A percentile compares a stretch with the other conserved stretches of the same genome.
Conservation (phyloP, 1,140 invertebrate genomes). For the Saccostrea echinata region DNA sequence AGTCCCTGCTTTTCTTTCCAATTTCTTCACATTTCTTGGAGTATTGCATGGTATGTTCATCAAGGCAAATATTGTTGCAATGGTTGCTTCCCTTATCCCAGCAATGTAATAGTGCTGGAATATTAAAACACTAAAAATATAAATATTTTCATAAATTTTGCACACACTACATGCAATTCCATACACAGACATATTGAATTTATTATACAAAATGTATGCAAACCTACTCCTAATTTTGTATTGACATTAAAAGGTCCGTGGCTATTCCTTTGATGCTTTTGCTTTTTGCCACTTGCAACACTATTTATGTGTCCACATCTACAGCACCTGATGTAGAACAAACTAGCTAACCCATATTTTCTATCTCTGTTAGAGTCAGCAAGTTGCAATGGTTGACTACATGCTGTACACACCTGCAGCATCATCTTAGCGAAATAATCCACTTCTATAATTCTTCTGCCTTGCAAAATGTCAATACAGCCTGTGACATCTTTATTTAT, state of each 20-base stretch:
- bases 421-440: neutral
- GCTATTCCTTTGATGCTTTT: neutral
- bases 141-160: no score
- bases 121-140: no score
- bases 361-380: neutral
- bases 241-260: neutral
- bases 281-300: slow-evolving; percentile 12
- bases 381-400: neutral
- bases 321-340: slow-evolving; percentile 4
- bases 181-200: neutral
- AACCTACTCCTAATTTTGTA: slow-evolving; percentile 29
- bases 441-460: neutral
- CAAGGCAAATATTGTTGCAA: no score
- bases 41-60: no score
- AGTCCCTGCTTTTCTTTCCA: no score
- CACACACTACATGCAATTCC: no score
- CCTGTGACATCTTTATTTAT: neutral
- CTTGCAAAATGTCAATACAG: neutral
- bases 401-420: neutral
- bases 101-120: no score
- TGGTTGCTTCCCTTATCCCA: no score
- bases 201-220: neutral
- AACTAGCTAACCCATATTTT: neutral
- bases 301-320: slow-evolving; percentile 14
- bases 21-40: no score